Percentiles rank a stretch among this genome's conserved stretches.
phyloP scores from a whole-genome alignment of 2,888 invertebrate genomes.

The Esperia sulphurella region DNA sequence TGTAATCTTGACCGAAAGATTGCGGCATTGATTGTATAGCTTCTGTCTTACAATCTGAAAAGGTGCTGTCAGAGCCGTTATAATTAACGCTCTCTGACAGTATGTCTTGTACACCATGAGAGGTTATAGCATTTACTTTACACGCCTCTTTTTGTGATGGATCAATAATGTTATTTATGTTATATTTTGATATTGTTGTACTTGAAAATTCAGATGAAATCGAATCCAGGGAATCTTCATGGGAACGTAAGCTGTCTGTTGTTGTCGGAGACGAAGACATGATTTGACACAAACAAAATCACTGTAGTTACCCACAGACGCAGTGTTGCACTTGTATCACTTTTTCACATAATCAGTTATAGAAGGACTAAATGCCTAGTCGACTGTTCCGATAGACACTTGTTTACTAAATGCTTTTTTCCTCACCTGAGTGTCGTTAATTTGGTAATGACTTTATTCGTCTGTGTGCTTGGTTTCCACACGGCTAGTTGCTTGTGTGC shows the following conservation, averaged over 20 bases:
- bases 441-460: conserved; percentile 71
- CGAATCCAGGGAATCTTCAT: conserved; percentile 50
- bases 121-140: conserved; percentile 42
- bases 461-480: conserved; percentile 60
- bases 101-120: conserved; percentile 67
- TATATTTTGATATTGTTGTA: conserved; percentile 29
- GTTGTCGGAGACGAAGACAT: conserved; percentile 53
- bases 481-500: conserved; percentile 54
- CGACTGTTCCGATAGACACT: conserved; percentile 60
- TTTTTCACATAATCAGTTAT: conserved; percentile 21
- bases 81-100: conserved; percentile 54
- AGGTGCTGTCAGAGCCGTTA: conserved; percentile 38
- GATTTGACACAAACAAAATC: not conserved
- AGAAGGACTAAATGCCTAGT: conserved; percentile 38
- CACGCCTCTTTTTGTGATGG: conserved; percentile 30
- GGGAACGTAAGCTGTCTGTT: conserved; percentile 51
- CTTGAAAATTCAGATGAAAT: conserved; percentile 46
- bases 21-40: conserved; percentile 47
- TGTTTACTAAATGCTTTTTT: conserved; percentile 76
- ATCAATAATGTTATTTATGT: conserved; percentile 21
- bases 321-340: conserved; percentile 16
- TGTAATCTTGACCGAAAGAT: conserved; percentile 64
- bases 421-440: conserved; percentile 72
- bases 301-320: not conserved
- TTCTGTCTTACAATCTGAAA: conserved; percentile 52